phyloP scores from a whole-genome alignment of 2,888 invertebrate genomes.

The Sceliomorpha sp. region DNA sequence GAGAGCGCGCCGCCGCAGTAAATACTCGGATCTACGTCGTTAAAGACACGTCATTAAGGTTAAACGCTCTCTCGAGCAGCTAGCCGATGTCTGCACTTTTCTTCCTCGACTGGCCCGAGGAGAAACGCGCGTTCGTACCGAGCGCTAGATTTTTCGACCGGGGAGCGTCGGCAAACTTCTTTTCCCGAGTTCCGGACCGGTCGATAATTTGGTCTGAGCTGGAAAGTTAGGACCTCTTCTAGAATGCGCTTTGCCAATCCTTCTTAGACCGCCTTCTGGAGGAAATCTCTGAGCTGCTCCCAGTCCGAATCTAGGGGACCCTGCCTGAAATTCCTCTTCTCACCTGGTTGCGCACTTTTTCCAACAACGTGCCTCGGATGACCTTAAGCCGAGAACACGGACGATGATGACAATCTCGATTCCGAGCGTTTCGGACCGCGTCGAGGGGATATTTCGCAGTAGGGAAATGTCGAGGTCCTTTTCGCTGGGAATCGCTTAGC shows the following conservation, averaged over 20 bases:
- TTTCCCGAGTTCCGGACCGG: too few relatives aligned
- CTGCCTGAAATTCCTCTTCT: too few relatives aligned
- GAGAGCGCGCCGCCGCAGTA: slow-evolving; percentile 55
- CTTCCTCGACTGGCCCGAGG: slow-evolving; percentile 55
- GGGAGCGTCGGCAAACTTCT: too few relatives aligned
- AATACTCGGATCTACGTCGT: slow-evolving; percentile 72
- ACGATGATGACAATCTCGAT: slow-evolving; percentile 37
- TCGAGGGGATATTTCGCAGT: slow-evolving; percentile 41
- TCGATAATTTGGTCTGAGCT: too few relatives aligned
- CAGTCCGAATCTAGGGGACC: too few relatives aligned
- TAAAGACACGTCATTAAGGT: slow-evolving; percentile 80
- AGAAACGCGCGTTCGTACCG: slow-evolving; percentile 50
- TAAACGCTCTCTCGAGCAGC: slow-evolving; percentile 65
- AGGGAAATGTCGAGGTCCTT: slow-evolving; percentile 67
- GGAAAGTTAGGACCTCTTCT: too few relatives aligned
- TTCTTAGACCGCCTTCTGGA: too few relatives aligned
- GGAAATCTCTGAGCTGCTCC: too few relatives aligned
- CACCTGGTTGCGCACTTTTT: too few relatives aligned
- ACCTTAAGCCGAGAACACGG: slow-evolving; percentile 34
- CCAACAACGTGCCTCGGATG: too few relatives aligned
- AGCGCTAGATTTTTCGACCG: too few relatives aligned
- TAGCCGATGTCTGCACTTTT: slow-evolving; percentile 63
- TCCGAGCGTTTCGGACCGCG: slow-evolving; percentile 26
- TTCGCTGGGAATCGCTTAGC: slow-evolving; percentile 76
- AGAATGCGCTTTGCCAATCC: too few relatives aligned